These are phyloP conservation scores for Charanyca ferruginea DNA, from an alignment of 2,888 invertebrate species.

Conservation along the genomic window DNA sequence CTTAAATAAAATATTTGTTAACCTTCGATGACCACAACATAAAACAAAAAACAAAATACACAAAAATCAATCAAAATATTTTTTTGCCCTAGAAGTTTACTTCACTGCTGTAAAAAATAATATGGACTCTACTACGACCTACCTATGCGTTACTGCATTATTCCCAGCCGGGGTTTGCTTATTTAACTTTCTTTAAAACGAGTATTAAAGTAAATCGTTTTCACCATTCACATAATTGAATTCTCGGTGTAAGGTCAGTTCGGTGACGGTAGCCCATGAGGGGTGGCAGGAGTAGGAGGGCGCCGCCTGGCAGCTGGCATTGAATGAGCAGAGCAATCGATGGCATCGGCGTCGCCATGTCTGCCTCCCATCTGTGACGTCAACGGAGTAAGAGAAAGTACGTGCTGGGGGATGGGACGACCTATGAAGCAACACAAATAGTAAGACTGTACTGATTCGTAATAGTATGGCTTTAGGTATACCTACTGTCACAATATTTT, in stretches of 20 bases:
- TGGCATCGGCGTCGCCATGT: slow-evolving; percentile 74
- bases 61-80: too few species aligned
- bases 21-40: too few species aligned
- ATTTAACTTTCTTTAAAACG: too few species aligned
- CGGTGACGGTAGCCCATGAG: slow-evolving; percentile 20
- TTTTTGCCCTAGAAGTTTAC: too few species aligned
- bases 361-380: slow-evolving; percentile 74
- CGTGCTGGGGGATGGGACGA: slow-evolving; percentile 41
- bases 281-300: slow-evolving; percentile 11
- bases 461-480: slow-evolving; percentile 15
- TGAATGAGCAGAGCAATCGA: slow-evolving; percentile 74
- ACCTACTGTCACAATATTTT: too few species aligned
- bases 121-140: too few species aligned
- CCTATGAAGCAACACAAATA: slow-evolving; percentile 25
- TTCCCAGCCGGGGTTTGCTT: not conserved
- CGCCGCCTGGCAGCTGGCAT: slow-evolving; percentile 56
- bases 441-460: slow-evolving; percentile 19
- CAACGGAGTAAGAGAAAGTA: slow-evolving; percentile 66
- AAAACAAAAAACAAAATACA: too few species aligned
- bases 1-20: too few species aligned
- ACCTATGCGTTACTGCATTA: too few species aligned
- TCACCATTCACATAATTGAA: slow-evolving; percentile 10
- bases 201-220: not conserved
- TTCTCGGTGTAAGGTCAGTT: slow-evolving; percentile 48
- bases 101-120: too few species aligned